phyloP scores from a whole-genome alignment of 2,888 invertebrate genomes.

The Calliopum simillimum region DNA sequence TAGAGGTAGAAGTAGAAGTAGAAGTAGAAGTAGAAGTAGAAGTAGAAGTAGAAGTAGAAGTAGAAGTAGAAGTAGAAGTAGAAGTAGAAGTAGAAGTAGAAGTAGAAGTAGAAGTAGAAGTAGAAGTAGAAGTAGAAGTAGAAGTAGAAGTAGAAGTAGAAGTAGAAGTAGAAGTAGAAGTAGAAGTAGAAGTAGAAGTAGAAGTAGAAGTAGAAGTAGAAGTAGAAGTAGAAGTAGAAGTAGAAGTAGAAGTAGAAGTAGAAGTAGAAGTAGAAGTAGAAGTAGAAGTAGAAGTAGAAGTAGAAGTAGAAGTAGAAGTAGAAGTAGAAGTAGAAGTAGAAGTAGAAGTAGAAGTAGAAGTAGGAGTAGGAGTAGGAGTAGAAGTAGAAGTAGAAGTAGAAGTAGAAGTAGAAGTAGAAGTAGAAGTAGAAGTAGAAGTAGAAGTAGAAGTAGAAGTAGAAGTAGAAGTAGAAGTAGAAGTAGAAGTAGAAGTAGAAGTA shows the following conservation, averaged over 20 bases:
- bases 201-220: conserved; percentile 29
- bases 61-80: conserved; percentile 35
- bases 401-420: conserved; percentile 30
- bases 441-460: too few species aligned
- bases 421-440: conserved; percentile 8
- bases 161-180: conserved; percentile 31
- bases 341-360: too few species aligned
- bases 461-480: conserved; percentile 28
- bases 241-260: conserved; percentile 28
- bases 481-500: conserved; percentile 33
- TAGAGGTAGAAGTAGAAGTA: too few species aligned
- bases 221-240: conserved; percentile 26
- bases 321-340: conserved; percentile 20
- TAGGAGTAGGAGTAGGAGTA: too few species aligned
- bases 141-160: conserved; percentile 35
- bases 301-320: too few species aligned
- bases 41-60: conserved; percentile 36
- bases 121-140: conserved; percentile 33
- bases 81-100: conserved; percentile 33
- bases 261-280: conserved; percentile 26
- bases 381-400: conserved; percentile 29
- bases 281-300: conserved; percentile 25
- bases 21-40: conserved; percentile 36
- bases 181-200: conserved; percentile 23
- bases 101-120: conserved; percentile 34